Base-by-base conservation (phyloP, 2,113 vertebrate genomes). In the Sinocyclocheilus maitianheensis region DNA sequence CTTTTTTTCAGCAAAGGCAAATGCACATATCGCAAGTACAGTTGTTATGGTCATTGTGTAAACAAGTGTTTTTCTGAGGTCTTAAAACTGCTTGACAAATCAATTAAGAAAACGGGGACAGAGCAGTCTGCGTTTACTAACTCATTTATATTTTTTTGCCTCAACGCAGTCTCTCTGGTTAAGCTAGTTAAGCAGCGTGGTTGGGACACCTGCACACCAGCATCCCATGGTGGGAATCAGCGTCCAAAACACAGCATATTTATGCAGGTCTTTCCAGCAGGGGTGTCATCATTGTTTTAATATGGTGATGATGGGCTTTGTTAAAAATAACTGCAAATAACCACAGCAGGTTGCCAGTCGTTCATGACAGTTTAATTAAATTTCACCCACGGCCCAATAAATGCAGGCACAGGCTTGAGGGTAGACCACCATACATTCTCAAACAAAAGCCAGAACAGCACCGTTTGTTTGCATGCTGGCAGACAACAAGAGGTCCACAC, bases 381-480 rank as follows among this genome's bases (percentile, higher is more conserved):
- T 84, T 55, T 60, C 22, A 58, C 81, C 81, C 69, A 72, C 4
- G 20, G 69, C 10, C 81, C 81, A 84, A 60, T 37, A 84, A 74
- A 84, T 84, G 81, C 51, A 60, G 48, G 30, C 67, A 74, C 18
- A 58, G 34, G 65, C 26, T 71, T 83, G 81, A 51, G 26, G 62
- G 24, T 37, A 83, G 81, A 74, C 81, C 34, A 55, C 48, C 81
- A 58, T 84, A 74, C 30, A 74, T 88, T n/a, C 60, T 80, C 67
- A 76, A 51, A 74, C 34, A 81, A 85, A 88, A 85, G 67, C 24
- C 20, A 74, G 74, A 84, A 60, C 77, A 60, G 53, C 34, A 40
- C 26, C 20, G 55, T 63, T 88, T 84, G 83, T 91, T 88, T 77
- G 76, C 55, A 62, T 82, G 83, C 84, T 89, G 81, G 74, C 84